Evolutionary conservation across 2,113 vertebrate species (phyloP).

Genomic region (Dromaius novaehollandiae): DNA sequence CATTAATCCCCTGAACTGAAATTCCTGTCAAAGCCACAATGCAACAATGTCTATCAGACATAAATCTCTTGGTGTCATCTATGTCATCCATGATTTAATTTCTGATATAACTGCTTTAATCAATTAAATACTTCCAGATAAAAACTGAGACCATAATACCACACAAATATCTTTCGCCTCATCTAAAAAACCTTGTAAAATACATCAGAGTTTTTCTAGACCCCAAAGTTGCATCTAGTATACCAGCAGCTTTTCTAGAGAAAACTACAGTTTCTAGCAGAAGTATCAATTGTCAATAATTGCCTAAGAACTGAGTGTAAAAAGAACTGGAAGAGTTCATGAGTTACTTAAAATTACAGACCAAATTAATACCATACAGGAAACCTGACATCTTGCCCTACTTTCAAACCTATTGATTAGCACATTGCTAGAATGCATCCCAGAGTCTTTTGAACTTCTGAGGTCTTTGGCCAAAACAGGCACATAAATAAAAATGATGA

Average conservation of each 20-base stretch:
- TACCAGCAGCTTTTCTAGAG: not conserved
- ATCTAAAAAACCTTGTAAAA: not conserved
- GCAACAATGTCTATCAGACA: conserved; percentile 11
- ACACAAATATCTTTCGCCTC: not conserved
- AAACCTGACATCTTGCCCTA: not conserved
- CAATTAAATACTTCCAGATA: not conserved
- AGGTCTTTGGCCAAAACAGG: not conserved
- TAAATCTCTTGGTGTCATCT: not conserved
- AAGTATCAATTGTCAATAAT: not conserved
- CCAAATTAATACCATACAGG: not conserved
- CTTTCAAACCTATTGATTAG: not conserved
- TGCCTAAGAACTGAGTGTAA: not conserved
- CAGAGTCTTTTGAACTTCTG: not conserved
- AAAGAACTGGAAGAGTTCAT: not conserved
- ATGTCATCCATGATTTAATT: not conserved
- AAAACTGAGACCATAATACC: not conserved
- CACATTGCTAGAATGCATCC: not conserved
- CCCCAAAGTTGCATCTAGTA: not conserved
- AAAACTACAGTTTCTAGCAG: not conserved
- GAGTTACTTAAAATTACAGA: not conserved
- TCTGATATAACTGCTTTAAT: not conserved
- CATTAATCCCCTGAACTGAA: not conserved
- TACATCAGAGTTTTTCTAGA: not conserved
- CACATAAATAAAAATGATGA: not conserved
- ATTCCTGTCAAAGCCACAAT: not conserved